Evolutionary conservation across 2,113 vertebrate species (phyloP).

Genomic region (Ariopsis seemanni): DNA sequence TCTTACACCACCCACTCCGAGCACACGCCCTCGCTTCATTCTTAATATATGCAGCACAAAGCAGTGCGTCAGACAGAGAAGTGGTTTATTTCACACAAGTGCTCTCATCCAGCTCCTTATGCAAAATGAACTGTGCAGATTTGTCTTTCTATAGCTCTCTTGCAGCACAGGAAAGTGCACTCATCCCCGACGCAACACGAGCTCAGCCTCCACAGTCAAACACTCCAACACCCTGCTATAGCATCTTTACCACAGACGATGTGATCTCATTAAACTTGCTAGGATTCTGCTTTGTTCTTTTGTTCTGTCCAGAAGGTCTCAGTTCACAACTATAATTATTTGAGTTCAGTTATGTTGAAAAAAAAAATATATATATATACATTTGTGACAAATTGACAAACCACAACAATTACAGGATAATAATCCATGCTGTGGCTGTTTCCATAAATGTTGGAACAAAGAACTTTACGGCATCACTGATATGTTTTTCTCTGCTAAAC

Average conservation of each 20-base stretch:
- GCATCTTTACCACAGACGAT: neutral
- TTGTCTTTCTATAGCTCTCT: constrained; percentile 21
- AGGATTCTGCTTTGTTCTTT: neutral
- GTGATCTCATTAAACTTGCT: neutral
- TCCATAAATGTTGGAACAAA: neutral
- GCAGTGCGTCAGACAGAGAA: constrained; percentile 13
- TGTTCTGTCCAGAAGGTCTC: neutral
- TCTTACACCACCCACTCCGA: constrained; percentile 16
- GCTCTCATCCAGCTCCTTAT: constrained; percentile 22
- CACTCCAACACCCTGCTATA: neutral
- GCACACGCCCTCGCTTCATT: constrained; percentile 12
- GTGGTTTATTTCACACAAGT: constrained; percentile 21
- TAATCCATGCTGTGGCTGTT: neutral
- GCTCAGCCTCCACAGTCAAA: neutral
- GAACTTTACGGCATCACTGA: neutral
- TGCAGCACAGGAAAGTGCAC: neutral
- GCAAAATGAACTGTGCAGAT: constrained; percentile 18
- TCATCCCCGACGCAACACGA: neutral
- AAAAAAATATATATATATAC: neutral
- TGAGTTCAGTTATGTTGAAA: neutral
- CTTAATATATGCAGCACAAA: constrained; percentile 10
- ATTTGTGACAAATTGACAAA: neutral
- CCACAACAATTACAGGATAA: neutral
- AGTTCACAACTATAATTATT: neutral
- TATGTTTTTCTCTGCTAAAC: neutral